A percentile compares a stretch with the other conserved stretches of the same genome.
Conservation (phyloP, 2,888 invertebrate species). For the Cyclophora albipunctata region DNA sequence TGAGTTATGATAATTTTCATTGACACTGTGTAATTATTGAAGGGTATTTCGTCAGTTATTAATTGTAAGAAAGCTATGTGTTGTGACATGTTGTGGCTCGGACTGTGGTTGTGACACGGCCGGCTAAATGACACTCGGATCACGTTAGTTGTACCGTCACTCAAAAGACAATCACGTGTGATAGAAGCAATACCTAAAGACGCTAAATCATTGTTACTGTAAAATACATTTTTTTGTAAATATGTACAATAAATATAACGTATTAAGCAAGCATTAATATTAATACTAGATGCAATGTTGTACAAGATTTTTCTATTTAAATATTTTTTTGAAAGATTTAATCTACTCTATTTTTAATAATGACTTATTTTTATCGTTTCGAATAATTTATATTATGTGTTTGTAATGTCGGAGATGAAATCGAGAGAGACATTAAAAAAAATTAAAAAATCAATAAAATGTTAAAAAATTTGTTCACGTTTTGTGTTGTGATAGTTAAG, state of each 20-base stretch:
- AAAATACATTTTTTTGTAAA: constrained; percentile 69
- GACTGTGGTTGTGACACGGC: constrained; percentile 51
- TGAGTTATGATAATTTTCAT: constrained; percentile 6
- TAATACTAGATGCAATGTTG: constrained; percentile 73
- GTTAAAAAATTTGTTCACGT: constrained; percentile 61
- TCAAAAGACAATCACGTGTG: constrained; percentile 51
- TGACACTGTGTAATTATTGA: constrained; percentile 15
- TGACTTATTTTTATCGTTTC: constrained; percentile 71
- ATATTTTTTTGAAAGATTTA: constrained; percentile 71
- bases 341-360: constrained; percentile 73
- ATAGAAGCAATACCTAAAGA: constrained; percentile 73
- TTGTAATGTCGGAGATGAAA: constrained; percentile 70
- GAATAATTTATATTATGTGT: constrained; percentile 73
- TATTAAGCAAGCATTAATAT: constrained; percentile 60
- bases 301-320: constrained; percentile 72
- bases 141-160: constrained; percentile 9
- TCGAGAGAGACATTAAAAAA: constrained; percentile 66
- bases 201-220: constrained; percentile 75
- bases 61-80: constrained; percentile 14
- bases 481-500: constrained; percentile 51
- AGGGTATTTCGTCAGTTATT: constrained; percentile 22
- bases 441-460: constrained; percentile 69
- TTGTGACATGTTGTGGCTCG: constrained; percentile 35
- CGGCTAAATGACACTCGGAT: constrained; percentile 21
- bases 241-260: constrained; percentile 70